phyloP scores from a whole-genome alignment of 2,888 invertebrate genomes.

The Agrochola macilenta region DNA sequence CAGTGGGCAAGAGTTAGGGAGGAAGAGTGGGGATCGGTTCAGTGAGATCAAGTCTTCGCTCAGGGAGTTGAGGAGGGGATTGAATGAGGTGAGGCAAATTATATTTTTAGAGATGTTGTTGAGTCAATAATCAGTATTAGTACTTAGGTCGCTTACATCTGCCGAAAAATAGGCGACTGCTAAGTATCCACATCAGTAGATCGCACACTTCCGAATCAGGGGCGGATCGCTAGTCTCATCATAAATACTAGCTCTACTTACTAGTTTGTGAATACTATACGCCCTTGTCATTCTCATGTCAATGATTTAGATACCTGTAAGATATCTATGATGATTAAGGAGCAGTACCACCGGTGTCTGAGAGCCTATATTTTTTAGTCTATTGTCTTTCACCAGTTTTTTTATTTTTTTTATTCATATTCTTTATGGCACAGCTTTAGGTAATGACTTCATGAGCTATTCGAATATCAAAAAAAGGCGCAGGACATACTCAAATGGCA shows the following conservation, averaged over 20 bases:
- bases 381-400: background rate
- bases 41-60: constrained; percentile 85
- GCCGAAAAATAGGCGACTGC: background rate
- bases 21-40: constrained; percentile 76
- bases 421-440: too few relatives aligned
- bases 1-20: constrained; percentile 47
- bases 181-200: background rate
- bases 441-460: too few relatives aligned
- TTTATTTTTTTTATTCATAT: too few relatives aligned
- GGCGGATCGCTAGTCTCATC: background rate
- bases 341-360: background rate
- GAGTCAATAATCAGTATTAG: background rate
- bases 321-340: background rate
- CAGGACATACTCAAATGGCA: too few relatives aligned
- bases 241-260: background rate
- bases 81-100: constrained; percentile 86
- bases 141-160: too few relatives aligned
- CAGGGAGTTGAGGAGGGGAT: constrained; percentile 80
- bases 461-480: too few relatives aligned
- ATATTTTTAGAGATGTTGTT: background rate
- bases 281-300: background rate
- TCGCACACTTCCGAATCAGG: background rate
- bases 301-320: background rate
- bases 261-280: background rate
- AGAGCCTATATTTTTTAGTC: background rate